Percentiles rank a stretch among this genome's conserved stretches.
phyloP scores from a whole-genome alignment of 2,113 vertebrate species.

The Ceyx margarethae region DNA sequence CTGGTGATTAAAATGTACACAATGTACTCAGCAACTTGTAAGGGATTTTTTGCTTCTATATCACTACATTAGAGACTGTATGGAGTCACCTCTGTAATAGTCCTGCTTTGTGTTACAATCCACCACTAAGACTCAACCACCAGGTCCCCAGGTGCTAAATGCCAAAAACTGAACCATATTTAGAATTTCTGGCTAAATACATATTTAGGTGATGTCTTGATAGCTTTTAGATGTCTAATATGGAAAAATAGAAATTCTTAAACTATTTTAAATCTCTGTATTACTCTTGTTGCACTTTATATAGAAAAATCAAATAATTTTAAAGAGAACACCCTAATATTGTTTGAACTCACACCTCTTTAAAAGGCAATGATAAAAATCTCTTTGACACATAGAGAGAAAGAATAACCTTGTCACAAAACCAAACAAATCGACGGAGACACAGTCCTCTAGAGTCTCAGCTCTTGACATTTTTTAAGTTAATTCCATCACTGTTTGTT shows the following conservation, averaged over 20 bases:
- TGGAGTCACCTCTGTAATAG: neutral
- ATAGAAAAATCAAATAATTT: neutral
- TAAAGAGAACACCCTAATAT: neutral
- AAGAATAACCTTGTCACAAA: neutral
- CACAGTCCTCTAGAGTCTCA: neutral
- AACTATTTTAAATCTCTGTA: neutral
- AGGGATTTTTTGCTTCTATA: neutral
- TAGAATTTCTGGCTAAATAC: neutral
- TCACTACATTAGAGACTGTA: neutral
- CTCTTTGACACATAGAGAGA: neutral
- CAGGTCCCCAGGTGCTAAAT: neutral
- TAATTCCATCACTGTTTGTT: neutral
- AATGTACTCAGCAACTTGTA: neutral
- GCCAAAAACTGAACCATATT: neutral
- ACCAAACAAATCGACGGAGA: neutral
- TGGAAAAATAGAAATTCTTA: neutral
- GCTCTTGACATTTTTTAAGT: neutral
- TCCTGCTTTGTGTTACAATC: neutral
- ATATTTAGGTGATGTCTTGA: neutral
- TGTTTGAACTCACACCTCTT: neutral
- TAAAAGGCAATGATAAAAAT: neutral
- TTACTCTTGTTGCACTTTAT: neutral
- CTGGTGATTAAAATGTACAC: neutral
- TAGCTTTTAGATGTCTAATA: neutral
- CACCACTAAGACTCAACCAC: neutral